Evolutionary conservation across 2,888 invertebrate genomes (phyloP).

Genomic region (Epiblema foenella): DNA sequence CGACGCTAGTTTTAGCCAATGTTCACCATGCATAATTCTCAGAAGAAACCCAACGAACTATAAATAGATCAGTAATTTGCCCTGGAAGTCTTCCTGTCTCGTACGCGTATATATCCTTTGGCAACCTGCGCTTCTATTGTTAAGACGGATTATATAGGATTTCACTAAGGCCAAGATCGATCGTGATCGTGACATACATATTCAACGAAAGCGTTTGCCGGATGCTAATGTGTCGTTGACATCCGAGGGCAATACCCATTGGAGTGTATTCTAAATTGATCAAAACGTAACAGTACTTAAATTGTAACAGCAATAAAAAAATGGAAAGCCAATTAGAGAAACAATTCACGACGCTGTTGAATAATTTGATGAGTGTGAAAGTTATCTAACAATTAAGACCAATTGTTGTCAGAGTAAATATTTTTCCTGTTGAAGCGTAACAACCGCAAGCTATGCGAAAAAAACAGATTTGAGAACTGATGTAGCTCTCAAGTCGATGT

Average conservation of each 20-base stretch:
- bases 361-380: conserved; percentile 29
- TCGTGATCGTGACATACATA: conserved; percentile 58
- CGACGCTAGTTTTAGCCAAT: neutral
- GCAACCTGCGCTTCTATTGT: conserved; percentile 41
- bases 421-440: neutral
- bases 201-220: conserved; percentile 55
- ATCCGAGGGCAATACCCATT: conserved; percentile 28
- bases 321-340: conserved; percentile 21
- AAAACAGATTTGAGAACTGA: neutral
- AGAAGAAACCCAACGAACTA: neutral
- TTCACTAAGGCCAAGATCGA: conserved; percentile 55
- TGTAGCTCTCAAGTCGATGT: too few relatives aligned
- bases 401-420: neutral
- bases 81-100: conserved; percentile 24
- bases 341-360: conserved; percentile 21
- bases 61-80: neutral
- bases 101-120: conserved; percentile 35
- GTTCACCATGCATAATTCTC: neutral
- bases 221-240: conserved; percentile 49
- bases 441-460: neutral
- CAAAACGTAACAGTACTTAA: neutral
- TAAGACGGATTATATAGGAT: conserved; percentile 41
- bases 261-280: conserved; percentile 19
- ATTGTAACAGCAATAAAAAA: conserved; percentile 19
- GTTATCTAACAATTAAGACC: conserved; percentile 23